These are phyloP conservation scores for Emmelina monodactyla DNA, from an alignment of 2,888 invertebrate species.

Conservation along the genomic window DNA sequence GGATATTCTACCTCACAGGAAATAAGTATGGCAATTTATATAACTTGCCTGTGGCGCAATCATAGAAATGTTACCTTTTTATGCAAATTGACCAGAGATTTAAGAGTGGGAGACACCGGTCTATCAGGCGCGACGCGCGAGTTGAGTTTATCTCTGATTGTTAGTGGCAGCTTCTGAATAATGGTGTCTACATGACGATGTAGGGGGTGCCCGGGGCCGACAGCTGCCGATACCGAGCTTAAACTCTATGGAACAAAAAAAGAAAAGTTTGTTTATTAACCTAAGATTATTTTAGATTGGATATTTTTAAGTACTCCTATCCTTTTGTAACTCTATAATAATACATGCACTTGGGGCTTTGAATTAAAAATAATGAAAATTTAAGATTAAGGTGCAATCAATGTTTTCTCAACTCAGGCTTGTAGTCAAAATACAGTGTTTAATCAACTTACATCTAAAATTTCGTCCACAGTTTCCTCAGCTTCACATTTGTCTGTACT, in stretches of 20 bases:
- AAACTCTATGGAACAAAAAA: constrained; percentile 72
- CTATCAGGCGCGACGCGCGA: constrained; percentile 63
- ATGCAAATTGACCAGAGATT: constrained; percentile 88
- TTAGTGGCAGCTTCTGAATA: constrained; percentile 84
- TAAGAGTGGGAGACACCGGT: constrained; percentile 76
- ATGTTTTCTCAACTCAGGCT: too few relatives aligned
- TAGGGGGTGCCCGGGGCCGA: constrained; percentile 78
- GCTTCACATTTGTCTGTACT: constrained; percentile 96
- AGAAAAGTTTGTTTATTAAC: too few relatives aligned
- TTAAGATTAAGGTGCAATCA: too few relatives aligned
- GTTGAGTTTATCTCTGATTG: constrained; percentile 77
- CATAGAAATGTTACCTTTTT: constrained; percentile 88
- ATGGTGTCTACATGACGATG: constrained; percentile 88
- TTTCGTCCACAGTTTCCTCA: constrained; percentile 95
- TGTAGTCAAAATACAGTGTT: too few relatives aligned
- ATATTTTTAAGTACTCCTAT: too few relatives aligned
- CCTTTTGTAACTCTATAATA: too few relatives aligned
- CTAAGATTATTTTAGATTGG: too few relatives aligned
- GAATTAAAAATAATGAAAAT: too few relatives aligned
- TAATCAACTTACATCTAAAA: constrained; percentile 76
- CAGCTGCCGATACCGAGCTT: constrained; percentile 79
- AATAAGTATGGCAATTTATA: too few relatives aligned
- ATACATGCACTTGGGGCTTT: too few relatives aligned
- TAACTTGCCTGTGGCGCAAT: too few relatives aligned
- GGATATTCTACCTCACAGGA: too few relatives aligned